Conservation (phyloP, 2,888 invertebrate genomes). For the Aplocera efformata region DNA sequence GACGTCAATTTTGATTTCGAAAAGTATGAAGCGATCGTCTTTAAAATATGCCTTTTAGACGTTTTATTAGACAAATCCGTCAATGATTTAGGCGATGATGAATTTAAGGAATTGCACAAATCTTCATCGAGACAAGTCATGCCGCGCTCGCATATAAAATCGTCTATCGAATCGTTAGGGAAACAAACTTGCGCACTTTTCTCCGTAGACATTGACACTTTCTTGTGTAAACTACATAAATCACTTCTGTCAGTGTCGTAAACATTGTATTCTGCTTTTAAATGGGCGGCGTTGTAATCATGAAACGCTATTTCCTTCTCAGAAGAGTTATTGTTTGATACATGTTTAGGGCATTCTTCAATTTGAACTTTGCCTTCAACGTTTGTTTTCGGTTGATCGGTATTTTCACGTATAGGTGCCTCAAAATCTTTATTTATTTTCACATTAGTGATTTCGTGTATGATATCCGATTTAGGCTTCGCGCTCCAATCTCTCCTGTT, state of each 20-base stretch:
- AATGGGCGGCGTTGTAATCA: constrained; percentile 40
- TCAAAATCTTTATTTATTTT: no score
- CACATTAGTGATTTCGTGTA: neutral
- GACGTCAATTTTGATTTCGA: constrained; percentile 44
- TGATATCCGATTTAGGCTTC: constrained; percentile 41
- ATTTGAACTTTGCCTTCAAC: constrained; percentile 14
- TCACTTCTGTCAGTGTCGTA: neutral
- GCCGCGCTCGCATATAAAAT: constrained; percentile 58
- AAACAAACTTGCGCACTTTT: constrained; percentile 59
- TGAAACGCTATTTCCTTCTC: constrained; percentile 56
- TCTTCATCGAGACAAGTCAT: constrained; percentile 49
- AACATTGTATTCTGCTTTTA: constrained; percentile 9
- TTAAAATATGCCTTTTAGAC: constrained; percentile 57
- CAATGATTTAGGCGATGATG: constrained; percentile 34
- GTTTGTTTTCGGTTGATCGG: neutral
- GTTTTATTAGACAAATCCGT: constrained; percentile 46
- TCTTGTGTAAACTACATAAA: neutral
- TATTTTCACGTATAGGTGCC: no score
- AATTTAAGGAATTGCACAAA: constrained; percentile 49
- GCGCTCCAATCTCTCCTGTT: constrained; percentile 61
- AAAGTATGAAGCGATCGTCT: constrained; percentile 49
- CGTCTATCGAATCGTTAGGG: constrained; percentile 65
- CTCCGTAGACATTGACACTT: constrained; percentile 42
- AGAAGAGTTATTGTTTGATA: constrained; percentile 35
- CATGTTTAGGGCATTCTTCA: constrained; percentile 12